Evolutionary conservation across 2,888 invertebrate species (phyloP).

Genomic region (Euzetes globulus): DNA sequence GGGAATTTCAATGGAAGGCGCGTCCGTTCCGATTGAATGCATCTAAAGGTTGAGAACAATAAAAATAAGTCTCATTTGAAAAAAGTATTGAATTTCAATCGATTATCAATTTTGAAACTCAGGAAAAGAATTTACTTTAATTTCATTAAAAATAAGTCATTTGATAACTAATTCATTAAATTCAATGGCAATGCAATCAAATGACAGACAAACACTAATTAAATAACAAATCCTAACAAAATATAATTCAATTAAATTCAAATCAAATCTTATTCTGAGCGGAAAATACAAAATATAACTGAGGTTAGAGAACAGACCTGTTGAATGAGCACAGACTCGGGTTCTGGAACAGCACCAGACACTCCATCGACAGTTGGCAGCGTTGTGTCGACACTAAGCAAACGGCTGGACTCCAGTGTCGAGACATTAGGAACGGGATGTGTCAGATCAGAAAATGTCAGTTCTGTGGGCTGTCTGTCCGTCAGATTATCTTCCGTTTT

Average conservation of each 20-base stretch:
- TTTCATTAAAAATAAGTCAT: neutral
- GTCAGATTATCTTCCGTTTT: neutral
- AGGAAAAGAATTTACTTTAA: neutral
- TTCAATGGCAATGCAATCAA: neutral
- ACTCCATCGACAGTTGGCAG: conserved; percentile 8
- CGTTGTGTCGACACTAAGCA: neutral
- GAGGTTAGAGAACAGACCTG: neutral
- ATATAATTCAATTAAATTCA: neutral
- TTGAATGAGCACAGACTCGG: neutral
- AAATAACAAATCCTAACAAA: neutral
- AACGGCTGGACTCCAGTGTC: neutral
- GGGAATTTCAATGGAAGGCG: conserved; percentile 14
- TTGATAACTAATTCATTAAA: conserved; percentile 2
- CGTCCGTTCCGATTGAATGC: neutral
- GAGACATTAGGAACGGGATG: conserved; percentile 15
- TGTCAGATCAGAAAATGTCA: conserved; percentile 19
- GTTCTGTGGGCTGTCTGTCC: neutral
- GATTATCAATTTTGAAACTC: neutral
- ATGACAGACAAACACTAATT: neutral
- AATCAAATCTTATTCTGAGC: neutral
- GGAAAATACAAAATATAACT: no score
- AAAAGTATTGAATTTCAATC: neutral
- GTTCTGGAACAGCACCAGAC: conserved; percentile 2
- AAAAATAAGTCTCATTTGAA: neutral
- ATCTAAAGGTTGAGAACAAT: neutral